Conservation (phyloP, 2,888 invertebrate species). For the Molorchus minor region DNA sequence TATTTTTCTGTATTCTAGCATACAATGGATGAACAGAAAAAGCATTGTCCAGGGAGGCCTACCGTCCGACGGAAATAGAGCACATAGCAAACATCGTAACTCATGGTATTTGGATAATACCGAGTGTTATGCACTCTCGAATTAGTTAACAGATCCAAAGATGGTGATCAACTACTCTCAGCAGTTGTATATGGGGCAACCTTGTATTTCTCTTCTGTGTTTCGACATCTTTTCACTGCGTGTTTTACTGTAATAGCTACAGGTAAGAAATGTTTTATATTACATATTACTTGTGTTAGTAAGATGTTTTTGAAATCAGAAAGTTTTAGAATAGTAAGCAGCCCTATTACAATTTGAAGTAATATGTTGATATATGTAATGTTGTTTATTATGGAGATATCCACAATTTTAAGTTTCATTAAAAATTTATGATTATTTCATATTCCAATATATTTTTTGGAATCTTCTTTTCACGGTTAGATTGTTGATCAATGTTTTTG, state of each 20-base stretch:
- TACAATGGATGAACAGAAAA: conserved; percentile 82
- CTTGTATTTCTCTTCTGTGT: conserved; percentile 85
- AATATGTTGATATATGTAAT: too few relatives aligned
- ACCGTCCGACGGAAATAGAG: conserved; percentile 87
- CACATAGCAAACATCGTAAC: conserved; percentile 92
- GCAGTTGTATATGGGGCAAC: conserved; percentile 86
- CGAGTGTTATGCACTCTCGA: conserved; percentile 81
- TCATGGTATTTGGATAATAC: conserved; percentile 89
- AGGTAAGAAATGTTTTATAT: too few relatives aligned
- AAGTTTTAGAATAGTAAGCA: too few relatives aligned
- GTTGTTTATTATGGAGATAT: too few relatives aligned
- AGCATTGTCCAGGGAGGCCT: conserved; percentile 79
- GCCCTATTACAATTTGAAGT: too few relatives aligned
- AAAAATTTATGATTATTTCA: too few relatives aligned
- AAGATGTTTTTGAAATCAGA: too few relatives aligned
- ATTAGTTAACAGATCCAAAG: conserved; percentile 77
- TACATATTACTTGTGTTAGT: too few relatives aligned
- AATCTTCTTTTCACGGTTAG: too few relatives aligned
- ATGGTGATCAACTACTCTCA: conserved; percentile 79
- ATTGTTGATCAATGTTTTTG: too few relatives aligned
- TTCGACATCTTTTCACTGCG: conserved; percentile 90
- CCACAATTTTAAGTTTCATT: too few relatives aligned
- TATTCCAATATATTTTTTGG: too few relatives aligned
- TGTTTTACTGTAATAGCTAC: conserved; percentile 76
- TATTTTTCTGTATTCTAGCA: conserved; percentile 52